A percentile compares a stretch with the other conserved stretches of the same genome.
phyloP scores from a whole-genome alignment of 2,888 invertebrate species.

The Drosophila nr. fundita region DNA sequence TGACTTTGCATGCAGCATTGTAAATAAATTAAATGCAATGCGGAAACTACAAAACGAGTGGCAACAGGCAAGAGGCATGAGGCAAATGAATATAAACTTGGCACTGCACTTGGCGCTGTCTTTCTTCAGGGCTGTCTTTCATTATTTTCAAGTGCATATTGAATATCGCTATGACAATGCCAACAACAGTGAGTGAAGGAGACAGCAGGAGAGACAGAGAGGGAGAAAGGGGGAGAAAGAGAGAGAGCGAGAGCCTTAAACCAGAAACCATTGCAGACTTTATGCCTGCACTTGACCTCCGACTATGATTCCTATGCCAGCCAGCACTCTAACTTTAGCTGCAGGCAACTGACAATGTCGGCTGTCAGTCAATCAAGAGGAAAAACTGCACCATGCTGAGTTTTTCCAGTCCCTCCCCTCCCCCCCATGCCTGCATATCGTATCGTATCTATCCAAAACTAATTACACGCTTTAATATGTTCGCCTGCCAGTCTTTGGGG shows the following conservation, averaged over 20 bases:
- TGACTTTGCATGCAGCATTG: slow-evolving; percentile 41
- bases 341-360: slow-evolving; percentile 33
- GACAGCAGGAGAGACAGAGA: not conserved
- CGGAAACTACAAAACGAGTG: slow-evolving; percentile 22
- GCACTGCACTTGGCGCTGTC: slow-evolving; percentile 21
- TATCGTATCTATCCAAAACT: slow-evolving; percentile 63
- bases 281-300: slow-evolving; percentile 61
- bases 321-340: slow-evolving; percentile 1
- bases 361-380: slow-evolving; percentile 61
- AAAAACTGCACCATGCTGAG: slow-evolving; percentile 49
- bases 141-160: slow-evolving; percentile 21
- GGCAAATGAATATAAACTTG: slow-evolving; percentile 1
- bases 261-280: slow-evolving; percentile 23
- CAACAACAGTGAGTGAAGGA: slow-evolving; percentile 12
- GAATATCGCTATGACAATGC: slow-evolving; percentile 44
- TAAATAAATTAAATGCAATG: slow-evolving; percentile 16
- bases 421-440: slow-evolving; percentile 14
- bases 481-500: slow-evolving; percentile 48
- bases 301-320: slow-evolving; percentile 16
- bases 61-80: not conserved
- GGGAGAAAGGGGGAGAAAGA: slow-evolving; percentile 2
- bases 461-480: slow-evolving; percentile 75
- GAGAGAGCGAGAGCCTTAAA: slow-evolving; percentile 1
- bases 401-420: not conserved
- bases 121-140: slow-evolving; percentile 11